Evolutionary conservation across 2,797 vertebrate species (phyloP), one percentile per base, ranked within the genome.

Genomic region (Dendrocincla fuliginosa): DNA sequence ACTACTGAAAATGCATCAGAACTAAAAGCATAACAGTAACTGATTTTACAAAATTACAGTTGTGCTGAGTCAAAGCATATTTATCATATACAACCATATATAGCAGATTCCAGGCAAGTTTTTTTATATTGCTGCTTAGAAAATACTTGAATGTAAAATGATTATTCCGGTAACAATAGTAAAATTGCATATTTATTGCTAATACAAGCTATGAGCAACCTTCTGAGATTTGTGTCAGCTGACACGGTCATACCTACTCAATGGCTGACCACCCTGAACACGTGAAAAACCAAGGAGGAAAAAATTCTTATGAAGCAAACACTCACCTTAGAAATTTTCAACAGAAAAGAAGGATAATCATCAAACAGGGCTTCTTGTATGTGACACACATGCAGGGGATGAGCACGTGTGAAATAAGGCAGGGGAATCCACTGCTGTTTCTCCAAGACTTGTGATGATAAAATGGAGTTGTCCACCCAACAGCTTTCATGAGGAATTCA

Each of bases 301-400:
- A 74, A 49, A 33, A 20, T 0, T 4, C 6, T 7, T 32, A 8
- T 10, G 6, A 87, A 80, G 18, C 8, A 80, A 86, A 75, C 22
- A 44, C 70, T 84, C 56, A 75, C 20, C 37, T 86, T 35, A 11
- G 7, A 64, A 22, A 6, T 28, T 44, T 17, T 37, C 44, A 59
- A 14, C 14, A 52, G 41, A 63, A 47, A 35, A 52, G 12, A 16
- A 46, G 16, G 3, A 15, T 6, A 67, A 7, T 0, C 1, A n/a
- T 73, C 61, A 61, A 84, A 61, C 5, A 47, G 59, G 78, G 18
- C 6, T 86, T 15, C 33, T 73, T 53, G 6, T 2, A 1, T 24
- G 11, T 4, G 5, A 70, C 5, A 47, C 5, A 22, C 2, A 13
- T 5, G 5, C 9, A 47, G 20, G 3, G 9, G 15, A 47, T 5